phyloP scores from a whole-genome alignment of 2,113 vertebrate genomes.

The Pardalotus punctatus region DNA sequence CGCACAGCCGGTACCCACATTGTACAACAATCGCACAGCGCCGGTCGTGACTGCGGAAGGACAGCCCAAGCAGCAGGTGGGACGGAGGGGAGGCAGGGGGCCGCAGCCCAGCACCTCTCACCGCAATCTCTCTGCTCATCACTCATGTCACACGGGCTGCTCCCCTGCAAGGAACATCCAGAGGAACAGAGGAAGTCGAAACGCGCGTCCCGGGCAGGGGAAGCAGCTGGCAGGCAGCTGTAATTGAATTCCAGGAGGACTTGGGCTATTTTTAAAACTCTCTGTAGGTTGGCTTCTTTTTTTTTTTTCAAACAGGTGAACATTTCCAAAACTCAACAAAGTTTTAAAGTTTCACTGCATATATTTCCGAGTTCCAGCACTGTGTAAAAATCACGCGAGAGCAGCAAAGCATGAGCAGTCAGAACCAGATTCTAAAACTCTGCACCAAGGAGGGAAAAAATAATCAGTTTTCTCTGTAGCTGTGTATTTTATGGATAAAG shows the following conservation, averaged over 20 bases:
- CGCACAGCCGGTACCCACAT: constrained; percentile 37
- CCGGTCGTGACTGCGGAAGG: constrained; percentile 15
- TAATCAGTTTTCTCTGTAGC: background rate
- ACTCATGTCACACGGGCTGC: constrained; percentile 2
- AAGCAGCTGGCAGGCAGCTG: constrained; percentile 61
- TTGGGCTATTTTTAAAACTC: constrained; percentile 55
- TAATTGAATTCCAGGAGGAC: constrained; percentile 60
- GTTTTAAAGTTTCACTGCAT: constrained; percentile 21
- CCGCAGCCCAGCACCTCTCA: background rate
- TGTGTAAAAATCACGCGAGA: background rate
- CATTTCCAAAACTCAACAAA: constrained; percentile 2
- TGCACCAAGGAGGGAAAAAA: background rate
- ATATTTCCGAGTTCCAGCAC: background rate
- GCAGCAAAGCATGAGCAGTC: background rate
- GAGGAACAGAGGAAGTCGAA: constrained; percentile 39
- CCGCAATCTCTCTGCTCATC: background rate
- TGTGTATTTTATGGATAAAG: background rate
- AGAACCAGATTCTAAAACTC: background rate
- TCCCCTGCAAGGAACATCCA: constrained; percentile 25
- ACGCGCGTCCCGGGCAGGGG: background rate
- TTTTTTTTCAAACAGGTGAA: background rate
- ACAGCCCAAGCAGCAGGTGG: constrained; percentile 45
- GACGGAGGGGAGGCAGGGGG: background rate
- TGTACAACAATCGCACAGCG: constrained; percentile 32
- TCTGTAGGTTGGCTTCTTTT: background rate